Evolutionary conservation across 2,113 vertebrate genomes (phyloP), one percentile per base, ranked within the genome.

Genomic region (Fulica atra): DNA sequence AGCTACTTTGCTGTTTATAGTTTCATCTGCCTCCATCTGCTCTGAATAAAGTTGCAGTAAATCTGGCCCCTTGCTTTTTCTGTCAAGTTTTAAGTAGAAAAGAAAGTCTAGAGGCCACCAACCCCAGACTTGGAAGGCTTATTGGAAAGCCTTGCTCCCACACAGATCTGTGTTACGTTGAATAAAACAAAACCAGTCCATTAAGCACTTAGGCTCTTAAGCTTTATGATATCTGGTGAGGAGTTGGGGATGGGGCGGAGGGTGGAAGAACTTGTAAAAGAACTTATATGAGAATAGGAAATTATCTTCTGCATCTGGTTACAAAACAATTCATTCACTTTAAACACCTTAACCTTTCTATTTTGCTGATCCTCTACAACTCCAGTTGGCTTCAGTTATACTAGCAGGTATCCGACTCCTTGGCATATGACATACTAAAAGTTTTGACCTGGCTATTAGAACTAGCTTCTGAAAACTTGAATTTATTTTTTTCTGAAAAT

Each of bases 11-110:
- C 36, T 81, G 68, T 93, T 96, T 94, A 94, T 90, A 70, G 92
- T 93, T 96, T 93, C 88, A 92, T 96, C 82, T 94, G 66, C 82
- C 68, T 95, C 87, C 92, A 91, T 95, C 92, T 94, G 88, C 64
- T 93, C 72, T 38, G 66, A 83, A 66, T 68, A 73, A 92, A 93
- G 64, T 68, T 79, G 29, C 56, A 78, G 81, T 95, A 95, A 94
- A 94, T 93, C 50, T 82, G 54, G 29, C 40, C 66, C 59, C 63
- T 77, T 82, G 66, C 63, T 24, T 95, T 93, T 88, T 69, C 71
- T 53, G 71, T 92, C 68, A 92, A 44, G 28, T 78, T 85, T 65
- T 51, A 69, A 70, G 46, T 33, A 26, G n/a, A 80, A 89, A 57
- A 57, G 48, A 29, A 72, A 65, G 7, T 46, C 54, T 89, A 82